phyloP scores from a whole-genome alignment of 2,113 vertebrate species.

The Limanda limanda region DNA sequence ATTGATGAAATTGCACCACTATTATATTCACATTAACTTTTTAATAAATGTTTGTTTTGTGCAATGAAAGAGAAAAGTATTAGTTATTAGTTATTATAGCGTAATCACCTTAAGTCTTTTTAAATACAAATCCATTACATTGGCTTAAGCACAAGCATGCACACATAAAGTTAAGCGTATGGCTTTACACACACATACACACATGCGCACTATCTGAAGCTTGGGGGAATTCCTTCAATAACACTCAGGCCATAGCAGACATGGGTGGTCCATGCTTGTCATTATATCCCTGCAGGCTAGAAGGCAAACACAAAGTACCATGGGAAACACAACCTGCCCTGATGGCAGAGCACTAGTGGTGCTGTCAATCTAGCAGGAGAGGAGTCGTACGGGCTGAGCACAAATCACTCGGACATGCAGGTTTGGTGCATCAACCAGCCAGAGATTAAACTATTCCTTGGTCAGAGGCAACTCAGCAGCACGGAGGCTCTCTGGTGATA shows the following conservation, averaged over 20 bases:
- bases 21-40: background rate
- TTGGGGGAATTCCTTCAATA: constrained; percentile 67
- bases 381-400: constrained; percentile 41
- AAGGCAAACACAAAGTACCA: constrained; percentile 75
- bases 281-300: constrained; percentile 73
- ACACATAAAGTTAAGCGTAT: constrained; percentile 54
- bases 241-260: constrained; percentile 68
- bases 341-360: constrained; percentile 50
- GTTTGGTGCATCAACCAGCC: constrained; percentile 23
- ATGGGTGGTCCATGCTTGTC: constrained; percentile 82
- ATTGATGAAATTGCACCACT: background rate
- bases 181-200: constrained; percentile 12
- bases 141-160: constrained; percentile 52
- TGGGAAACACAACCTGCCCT: constrained; percentile 65
- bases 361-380: constrained; percentile 59
- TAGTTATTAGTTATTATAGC: constrained; percentile 9
- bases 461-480: background rate
- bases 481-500: constrained; percentile 25
- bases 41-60: constrained; percentile 32
- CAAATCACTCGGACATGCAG: constrained; percentile 45
- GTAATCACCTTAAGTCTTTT: constrained; percentile 51
- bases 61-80: constrained; percentile 22
- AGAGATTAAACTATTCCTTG: too few species aligned
- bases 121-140: constrained; percentile 52
- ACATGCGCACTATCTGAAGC: constrained; percentile 30